phyloP scores from a whole-genome alignment of 1,140 invertebrate species.

The Globodera rostochiensis region DNA sequence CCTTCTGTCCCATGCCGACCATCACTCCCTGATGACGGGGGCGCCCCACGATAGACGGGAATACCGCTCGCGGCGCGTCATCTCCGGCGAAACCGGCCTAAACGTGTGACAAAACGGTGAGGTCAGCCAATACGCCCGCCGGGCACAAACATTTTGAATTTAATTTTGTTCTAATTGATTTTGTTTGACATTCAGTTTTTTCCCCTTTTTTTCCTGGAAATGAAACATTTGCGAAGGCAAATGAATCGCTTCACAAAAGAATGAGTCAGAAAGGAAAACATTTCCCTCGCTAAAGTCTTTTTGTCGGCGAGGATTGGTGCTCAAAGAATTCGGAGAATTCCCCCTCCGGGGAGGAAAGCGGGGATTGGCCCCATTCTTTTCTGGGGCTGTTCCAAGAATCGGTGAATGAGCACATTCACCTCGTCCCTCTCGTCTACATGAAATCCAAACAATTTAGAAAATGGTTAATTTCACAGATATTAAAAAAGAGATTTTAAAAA shows the following conservation, averaged over 20 bases:
- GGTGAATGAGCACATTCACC: not conserved
- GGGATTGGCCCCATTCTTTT: conserved; percentile 71
- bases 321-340: not conserved
- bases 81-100: conserved; percentile 87
- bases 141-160: no score
- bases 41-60: conserved; percentile 71
- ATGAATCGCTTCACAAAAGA: not conserved
- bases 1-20: conserved; percentile 94
- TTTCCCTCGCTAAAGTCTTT: not conserved
- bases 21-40: conserved; percentile 79
- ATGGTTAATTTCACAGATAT: no score
- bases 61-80: conserved; percentile 78
- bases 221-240: not conserved
- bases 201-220: not conserved
- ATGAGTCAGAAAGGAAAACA: not conserved
- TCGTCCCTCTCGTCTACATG: conserved; percentile 40
- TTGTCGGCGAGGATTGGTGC: conserved; percentile 51
- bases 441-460: no score
- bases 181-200: not conserved
- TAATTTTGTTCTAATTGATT: not conserved
- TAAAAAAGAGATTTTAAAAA: no score
- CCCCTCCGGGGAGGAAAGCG: conserved; percentile 69
- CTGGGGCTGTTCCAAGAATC: not conserved
- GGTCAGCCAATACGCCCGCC: no score
- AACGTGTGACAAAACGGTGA: not conserved